Evolutionary conservation across 2,113 vertebrate genomes (phyloP), one percentile per base, ranked within the genome.

Genomic region (Choloepus hoffmanni): DNA sequence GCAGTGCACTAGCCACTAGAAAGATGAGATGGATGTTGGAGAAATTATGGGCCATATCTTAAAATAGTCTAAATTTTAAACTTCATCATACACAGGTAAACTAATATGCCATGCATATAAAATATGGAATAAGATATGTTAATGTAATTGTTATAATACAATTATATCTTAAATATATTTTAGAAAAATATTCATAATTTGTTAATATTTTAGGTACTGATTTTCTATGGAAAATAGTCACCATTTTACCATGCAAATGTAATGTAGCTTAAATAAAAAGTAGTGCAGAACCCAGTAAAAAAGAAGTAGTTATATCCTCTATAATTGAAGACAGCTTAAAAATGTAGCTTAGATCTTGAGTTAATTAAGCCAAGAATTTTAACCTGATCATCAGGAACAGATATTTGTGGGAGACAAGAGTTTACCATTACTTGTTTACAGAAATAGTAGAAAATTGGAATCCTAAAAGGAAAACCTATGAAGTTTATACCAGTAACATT

Each of bases 361-460:
- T 95, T 95, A 95, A 96, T 67, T 92, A 90, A 89, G 18, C 19
- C 83, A 97, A 55, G 95, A 96, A 92, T 95, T 94, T 95, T 90
- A 95, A 95, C 74, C 63, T 89, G 81, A 81, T 95, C 67, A 74
- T 90, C 53, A 96, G 4, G 81, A 92, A 83, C 13, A 90, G 89
- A 36, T 86, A 95, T 48, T 89, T 94, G 60, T 85, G 36, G 85
- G 45, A 89, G 45, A 83, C 70, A 53, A 86, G 28, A 14, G 2
- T 89, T 90, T 93, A 83, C 24, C 33, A 70, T 67, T 73, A 74
- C 15, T 90, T 96, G 92, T 28, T 19, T 63, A 67, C 5, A 95
- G 70, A 93, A 95, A 92, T 4, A 79, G 48, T 50, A 53, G 26
- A 53, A 91, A 83, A 68, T 90, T 72, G 28, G 36, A 93, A 85